phyloP scores from a whole-genome alignment of 1,140 invertebrate species.

The Cydia pomonella region DNA sequence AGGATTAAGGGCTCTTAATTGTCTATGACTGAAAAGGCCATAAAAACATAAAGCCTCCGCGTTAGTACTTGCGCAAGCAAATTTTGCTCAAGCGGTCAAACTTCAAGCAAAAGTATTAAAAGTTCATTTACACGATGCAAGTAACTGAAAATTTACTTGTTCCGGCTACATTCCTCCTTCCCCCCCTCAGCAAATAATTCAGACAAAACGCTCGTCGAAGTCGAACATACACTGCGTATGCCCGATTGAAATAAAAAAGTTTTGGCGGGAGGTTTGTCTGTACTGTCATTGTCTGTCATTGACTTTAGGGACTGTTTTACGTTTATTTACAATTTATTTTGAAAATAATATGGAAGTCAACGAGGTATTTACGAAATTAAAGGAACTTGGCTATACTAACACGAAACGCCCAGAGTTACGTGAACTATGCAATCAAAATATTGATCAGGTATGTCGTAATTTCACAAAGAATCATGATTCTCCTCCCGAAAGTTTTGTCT shows the following conservation, averaged over 20 bases:
- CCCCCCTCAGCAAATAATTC: too few species aligned
- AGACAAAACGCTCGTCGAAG: neutral
- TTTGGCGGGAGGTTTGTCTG: slow-evolving; percentile 8
- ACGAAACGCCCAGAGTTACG: slow-evolving; percentile 56
- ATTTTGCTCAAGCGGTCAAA: too few species aligned
- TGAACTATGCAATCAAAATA: slow-evolving; percentile 57
- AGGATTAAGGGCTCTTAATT: too few species aligned
- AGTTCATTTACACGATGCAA: too few species aligned
- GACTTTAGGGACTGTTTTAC: neutral
- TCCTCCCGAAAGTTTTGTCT: slow-evolving; percentile 27
- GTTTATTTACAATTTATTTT: slow-evolving; percentile 29
- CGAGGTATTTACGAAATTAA: slow-evolving; percentile 52
- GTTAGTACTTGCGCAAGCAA: neutral
- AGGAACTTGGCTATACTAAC: slow-evolving; percentile 53
- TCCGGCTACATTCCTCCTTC: neutral
- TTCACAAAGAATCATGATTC: neutral
- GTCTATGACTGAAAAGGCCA: neutral
- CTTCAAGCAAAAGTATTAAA: too few species aligned
- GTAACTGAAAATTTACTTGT: too few species aligned
- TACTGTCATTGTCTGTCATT: slow-evolving; percentile 8
- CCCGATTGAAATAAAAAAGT: neutral
- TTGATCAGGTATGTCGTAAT: slow-evolving; percentile 47
- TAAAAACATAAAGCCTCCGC: too few species aligned
- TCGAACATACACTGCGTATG: neutral
- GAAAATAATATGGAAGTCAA: slow-evolving; percentile 47